Conservation (phyloP, 2,888 invertebrate genomes). For the Ashinkailepas kermadecensis region DNA sequence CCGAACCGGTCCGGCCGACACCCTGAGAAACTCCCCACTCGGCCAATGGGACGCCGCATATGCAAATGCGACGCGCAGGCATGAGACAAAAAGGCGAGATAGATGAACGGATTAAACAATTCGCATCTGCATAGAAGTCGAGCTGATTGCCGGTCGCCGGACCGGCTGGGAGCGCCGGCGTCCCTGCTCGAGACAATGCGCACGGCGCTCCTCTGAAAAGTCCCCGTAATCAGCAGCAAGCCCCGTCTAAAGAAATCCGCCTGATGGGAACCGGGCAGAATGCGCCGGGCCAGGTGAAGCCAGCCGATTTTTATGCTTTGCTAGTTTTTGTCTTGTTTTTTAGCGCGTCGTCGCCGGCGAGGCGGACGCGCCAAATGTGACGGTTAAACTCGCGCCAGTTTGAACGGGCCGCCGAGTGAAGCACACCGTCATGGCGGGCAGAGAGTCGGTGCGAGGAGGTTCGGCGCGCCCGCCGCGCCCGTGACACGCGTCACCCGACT, state of each 20-base stretch:
- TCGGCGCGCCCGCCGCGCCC: no score
- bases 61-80: slow-evolving; percentile 12
- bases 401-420: not conserved
- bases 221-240: not conserved
- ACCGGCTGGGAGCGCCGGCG: not conserved
- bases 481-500: no score
- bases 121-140: slow-evolving; percentile 18
- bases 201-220: not conserved
- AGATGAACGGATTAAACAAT: slow-evolving; percentile 21
- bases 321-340: slow-evolving; percentile 22
- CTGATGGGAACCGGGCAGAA: not conserved
- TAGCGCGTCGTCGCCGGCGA: not conserved
- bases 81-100: slow-evolving; percentile 20
- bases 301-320: slow-evolving; percentile 13
- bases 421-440: no score
- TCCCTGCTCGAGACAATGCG: not conserved
- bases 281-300: not conserved
- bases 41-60: not conserved
- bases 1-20: slow-evolving; percentile 3
- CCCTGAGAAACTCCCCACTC: no score
- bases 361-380: not conserved
- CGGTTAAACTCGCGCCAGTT: not conserved
- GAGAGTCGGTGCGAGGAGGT: no score
- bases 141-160: not conserved
- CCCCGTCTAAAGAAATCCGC: slow-evolving; percentile 11